A percentile compares a stretch with the other conserved stretches of the same genome.
Evolutionary conservation across 2,113 vertebrate species (phyloP).

Genomic region (Rallus limicola): DNA sequence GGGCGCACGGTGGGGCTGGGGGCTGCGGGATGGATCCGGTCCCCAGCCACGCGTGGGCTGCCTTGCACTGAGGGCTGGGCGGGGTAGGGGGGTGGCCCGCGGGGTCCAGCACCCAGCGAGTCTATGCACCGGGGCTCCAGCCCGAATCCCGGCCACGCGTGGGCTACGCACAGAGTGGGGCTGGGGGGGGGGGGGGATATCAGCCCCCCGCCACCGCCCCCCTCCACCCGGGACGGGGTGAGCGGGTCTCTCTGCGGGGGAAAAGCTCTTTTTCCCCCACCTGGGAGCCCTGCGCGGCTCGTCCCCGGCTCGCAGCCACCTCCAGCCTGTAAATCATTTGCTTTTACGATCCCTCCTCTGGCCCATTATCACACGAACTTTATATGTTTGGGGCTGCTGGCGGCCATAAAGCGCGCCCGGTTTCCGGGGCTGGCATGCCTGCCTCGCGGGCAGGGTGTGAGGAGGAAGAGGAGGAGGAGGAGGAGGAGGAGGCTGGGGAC

Average conservation of each 20-base stretch:
- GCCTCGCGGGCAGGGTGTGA: background rate
- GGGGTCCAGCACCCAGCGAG: background rate
- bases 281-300: background rate
- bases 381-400: conserved; percentile 49
- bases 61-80: background rate
- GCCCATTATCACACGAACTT: conserved; percentile 37
- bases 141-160: background rate
- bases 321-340: conserved; percentile 54
- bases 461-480: background rate
- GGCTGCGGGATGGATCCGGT: background rate
- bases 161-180: background rate
- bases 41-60: background rate
- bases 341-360: conserved; percentile 32
- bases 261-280: background rate
- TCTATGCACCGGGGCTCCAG: background rate
- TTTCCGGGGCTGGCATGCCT: background rate
- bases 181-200: background rate
- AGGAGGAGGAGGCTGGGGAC: background rate
- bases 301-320: background rate
- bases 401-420: conserved; percentile 21
- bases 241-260: background rate
- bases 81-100: too few species aligned
- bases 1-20: background rate
- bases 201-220: background rate
- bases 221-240: fast-evolving